These are phyloP conservation scores for Nasonovia ribisnigri DNA, from an alignment of 2,888 invertebrate species.

Conservation along the genomic window DNA sequence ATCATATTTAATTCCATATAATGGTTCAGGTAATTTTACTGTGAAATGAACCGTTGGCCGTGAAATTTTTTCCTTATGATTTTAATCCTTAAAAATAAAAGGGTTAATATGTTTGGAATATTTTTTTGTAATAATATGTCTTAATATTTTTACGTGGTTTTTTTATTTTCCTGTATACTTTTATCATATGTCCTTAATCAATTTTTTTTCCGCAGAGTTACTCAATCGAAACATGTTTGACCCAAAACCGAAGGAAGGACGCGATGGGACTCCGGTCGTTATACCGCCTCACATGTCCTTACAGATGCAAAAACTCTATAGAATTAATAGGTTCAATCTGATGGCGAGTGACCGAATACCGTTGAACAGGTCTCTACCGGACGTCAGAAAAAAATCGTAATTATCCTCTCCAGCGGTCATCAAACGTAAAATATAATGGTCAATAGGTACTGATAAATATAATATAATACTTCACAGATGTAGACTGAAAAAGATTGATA, in stretches of 20 bases:
- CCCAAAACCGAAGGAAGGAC: conserved; percentile 82
- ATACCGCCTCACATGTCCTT: conserved; percentile 81
- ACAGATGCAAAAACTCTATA: conserved; percentile 83
- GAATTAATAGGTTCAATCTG: conserved; percentile 89
- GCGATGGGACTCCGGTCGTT: conserved; percentile 84
- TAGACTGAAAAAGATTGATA: conserved; percentile 73
- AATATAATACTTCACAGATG: conserved; percentile 74
- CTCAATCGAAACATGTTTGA: conserved; percentile 84
- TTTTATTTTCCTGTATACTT: background rate
- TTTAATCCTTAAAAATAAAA: conserved; percentile 32
- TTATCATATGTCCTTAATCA: background rate
- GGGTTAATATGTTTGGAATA: background rate
- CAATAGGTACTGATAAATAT: background rate
- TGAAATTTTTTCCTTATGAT: conserved; percentile 43
- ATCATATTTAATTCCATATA: conserved; percentile 31
- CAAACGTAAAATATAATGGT: background rate
- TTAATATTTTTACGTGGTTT: conserved; percentile 9
- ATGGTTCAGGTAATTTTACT: conserved; percentile 38
- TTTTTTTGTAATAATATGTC: background rate
- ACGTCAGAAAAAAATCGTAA: conserved; percentile 85
- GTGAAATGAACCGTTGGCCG: conserved; percentile 58
- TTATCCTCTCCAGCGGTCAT: conserved; percentile 62
- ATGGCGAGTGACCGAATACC: conserved; percentile 90
- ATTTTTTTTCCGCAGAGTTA: conserved; percentile 73
- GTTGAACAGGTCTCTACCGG: conserved; percentile 85